Conservation (phyloP, 2,113 vertebrate species). For the Colistium nudipinnis region DNA sequence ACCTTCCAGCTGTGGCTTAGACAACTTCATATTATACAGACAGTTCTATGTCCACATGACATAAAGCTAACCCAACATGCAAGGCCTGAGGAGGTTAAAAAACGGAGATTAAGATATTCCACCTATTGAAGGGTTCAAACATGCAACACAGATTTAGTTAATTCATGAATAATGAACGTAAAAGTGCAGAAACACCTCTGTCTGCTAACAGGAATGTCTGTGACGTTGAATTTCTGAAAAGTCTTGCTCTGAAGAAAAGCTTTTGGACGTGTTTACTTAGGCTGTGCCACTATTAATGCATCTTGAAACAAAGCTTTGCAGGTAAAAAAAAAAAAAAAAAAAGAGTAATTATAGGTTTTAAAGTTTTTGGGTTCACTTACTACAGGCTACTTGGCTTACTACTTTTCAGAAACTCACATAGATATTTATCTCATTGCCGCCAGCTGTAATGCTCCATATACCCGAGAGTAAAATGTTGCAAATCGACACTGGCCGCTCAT, state of each 20-base stretch:
- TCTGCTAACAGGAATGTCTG: neutral
- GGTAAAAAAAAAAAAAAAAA: constrained; percentile 1
- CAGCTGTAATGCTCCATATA: constrained; percentile 31
- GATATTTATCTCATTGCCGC: constrained; percentile 39
- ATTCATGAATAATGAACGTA: neutral
- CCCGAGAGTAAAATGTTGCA: constrained; percentile 43
- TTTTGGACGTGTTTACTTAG: too few relatives aligned
- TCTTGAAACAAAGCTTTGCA: neutral
- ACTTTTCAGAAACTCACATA: constrained; percentile 14
- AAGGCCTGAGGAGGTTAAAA: neutral
- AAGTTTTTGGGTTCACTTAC: constrained; percentile 5
- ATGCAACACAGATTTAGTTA: neutral
- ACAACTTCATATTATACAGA: constrained; percentile 1
- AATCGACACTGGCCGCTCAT: constrained; percentile 51
- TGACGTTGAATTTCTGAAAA: neutral
- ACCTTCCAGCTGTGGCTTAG: constrained; percentile 30
- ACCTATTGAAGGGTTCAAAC: neutral
- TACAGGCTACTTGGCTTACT: constrained; percentile 17
- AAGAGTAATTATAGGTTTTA: constrained; percentile 12
- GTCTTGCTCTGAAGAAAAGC: too few relatives aligned
- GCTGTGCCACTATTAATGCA: neutral
- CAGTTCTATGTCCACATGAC: constrained; percentile 23
- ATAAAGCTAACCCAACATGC: constrained; percentile 20
- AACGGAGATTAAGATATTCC: neutral
- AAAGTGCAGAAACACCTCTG: neutral